Percentiles rank a stretch among this genome's conserved stretches.
phyloP scores from a whole-genome alignment of 1,140 invertebrate species.

The Cecropterus lyciades region DNA sequence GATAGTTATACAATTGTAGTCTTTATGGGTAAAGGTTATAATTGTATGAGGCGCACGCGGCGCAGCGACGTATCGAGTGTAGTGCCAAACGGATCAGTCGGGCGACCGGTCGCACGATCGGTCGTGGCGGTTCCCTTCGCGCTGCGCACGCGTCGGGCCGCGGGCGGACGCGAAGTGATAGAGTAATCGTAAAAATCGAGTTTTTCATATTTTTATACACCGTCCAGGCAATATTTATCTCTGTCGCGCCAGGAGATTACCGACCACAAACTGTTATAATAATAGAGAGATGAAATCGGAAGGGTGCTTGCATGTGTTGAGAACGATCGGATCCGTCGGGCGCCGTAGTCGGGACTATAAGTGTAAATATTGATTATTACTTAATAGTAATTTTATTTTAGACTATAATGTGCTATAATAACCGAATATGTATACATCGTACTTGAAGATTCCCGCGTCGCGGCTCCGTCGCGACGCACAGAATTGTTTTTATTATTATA shows the following conservation, averaged over 20 bases:
- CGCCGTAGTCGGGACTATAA: slow-evolving; percentile 57
- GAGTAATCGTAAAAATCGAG: background rate
- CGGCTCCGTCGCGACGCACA: slow-evolving; percentile 51
- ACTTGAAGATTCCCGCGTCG: slow-evolving; percentile 27
- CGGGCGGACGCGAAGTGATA: background rate
- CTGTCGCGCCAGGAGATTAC: slow-evolving; percentile 22
- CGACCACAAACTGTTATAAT: slow-evolving; percentile 6
- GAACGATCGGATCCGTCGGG: slow-evolving; percentile 45
- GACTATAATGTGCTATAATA: slow-evolving; percentile 81
- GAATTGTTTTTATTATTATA: slow-evolving; percentile 63
- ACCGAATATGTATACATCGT: slow-evolving; percentile 64
- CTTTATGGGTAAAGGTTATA: slow-evolving; percentile 40
- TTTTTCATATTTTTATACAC: slow-evolving; percentile 39
- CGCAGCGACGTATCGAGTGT: slow-evolving; percentile 15
- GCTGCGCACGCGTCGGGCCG: background rate
- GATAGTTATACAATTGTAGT: slow-evolving; percentile 37
- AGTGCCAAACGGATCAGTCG: slow-evolving; percentile 32
- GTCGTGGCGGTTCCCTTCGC: too few relatives aligned
- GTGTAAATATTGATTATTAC: slow-evolving; percentile 82
- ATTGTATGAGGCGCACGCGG: slow-evolving; percentile 28
- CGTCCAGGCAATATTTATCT: slow-evolving; percentile 47
- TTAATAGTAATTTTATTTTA: slow-evolving; percentile 82
- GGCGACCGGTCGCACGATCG: background rate
- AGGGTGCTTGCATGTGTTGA: slow-evolving; percentile 53
- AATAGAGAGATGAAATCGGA: slow-evolving; percentile 37